phyloP scores from a whole-genome alignment of 2,888 invertebrate species.

The Automeris io region DNA sequence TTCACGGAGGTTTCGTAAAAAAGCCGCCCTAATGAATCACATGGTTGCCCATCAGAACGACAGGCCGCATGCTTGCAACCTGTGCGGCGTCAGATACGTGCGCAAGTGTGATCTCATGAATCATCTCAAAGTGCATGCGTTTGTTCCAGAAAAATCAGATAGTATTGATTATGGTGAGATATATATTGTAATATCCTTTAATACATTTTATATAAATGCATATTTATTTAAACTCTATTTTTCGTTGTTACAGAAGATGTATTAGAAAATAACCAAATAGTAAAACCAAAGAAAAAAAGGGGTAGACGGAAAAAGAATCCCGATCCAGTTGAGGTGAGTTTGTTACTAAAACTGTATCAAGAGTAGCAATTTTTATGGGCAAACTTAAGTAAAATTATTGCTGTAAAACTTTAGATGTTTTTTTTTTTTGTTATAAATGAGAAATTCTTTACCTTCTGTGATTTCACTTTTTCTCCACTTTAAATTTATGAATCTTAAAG shows the following conservation, averaged over 20 bases:
- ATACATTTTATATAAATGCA: too few species aligned
- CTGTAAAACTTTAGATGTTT: too few species aligned
- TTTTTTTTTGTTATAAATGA: too few species aligned
- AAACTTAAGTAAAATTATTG: too few species aligned
- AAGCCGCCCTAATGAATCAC: slow-evolving; percentile 89
- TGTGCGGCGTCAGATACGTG: slow-evolving; percentile 88
- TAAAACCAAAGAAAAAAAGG: slow-evolving; percentile 67
- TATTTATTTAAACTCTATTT: not conserved
- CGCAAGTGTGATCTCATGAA: slow-evolving; percentile 88
- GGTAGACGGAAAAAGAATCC: slow-evolving; percentile 66
- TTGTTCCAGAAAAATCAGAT: slow-evolving; percentile 81
- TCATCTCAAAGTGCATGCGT: slow-evolving; percentile 89
- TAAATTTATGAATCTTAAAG: too few species aligned
- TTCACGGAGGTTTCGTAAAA: slow-evolving; percentile 88
- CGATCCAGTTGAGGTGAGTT: slow-evolving; percentile 49
- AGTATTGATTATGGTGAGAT: slow-evolving; percentile 70
- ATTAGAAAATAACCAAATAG: slow-evolving; percentile 45
- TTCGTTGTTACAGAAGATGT: slow-evolving; percentile 47
- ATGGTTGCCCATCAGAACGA: slow-evolving; percentile 93
- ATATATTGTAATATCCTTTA: too few species aligned
- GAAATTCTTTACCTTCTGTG: too few species aligned
- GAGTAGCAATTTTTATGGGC: too few species aligned
- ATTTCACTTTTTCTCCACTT: too few species aligned
- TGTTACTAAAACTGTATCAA: slow-evolving; percentile 8
- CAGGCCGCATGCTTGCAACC: slow-evolving; percentile 87